Evolutionary conservation across 2,888 invertebrate species (phyloP).

Genomic region (Ephialtes manifestator): DNA sequence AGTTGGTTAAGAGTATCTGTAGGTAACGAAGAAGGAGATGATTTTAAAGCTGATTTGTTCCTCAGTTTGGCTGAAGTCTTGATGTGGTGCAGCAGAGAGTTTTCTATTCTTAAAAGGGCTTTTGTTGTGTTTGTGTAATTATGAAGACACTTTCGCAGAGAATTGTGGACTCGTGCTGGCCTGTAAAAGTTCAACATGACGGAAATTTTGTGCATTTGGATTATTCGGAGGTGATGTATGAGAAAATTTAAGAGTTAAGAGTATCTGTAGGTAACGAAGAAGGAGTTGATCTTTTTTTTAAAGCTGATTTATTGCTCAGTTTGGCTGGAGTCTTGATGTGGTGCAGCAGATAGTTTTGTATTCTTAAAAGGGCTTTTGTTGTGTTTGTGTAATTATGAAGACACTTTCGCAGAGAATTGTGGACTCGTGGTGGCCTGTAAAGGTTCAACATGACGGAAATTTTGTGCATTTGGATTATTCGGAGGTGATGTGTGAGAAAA

Average conservation of each 20-base stretch:
- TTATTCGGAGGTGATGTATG: conserved; percentile 17
- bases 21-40: background rate
- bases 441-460: background rate
- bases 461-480: conserved; percentile 22
- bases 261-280: background rate
- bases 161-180: conserved; percentile 4
- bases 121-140: background rate
- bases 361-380: background rate
- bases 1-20: conserved; percentile 9
- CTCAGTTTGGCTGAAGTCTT: conserved; percentile 27
- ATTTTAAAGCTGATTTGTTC: background rate
- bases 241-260: conserved; percentile 19
- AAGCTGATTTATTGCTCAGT: conserved; percentile 24
- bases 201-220: conserved; percentile 14
- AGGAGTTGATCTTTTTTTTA: background rate
- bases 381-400: conserved; percentile 8
- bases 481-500: conserved; percentile 9
- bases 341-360: background rate
- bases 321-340: conserved; percentile 5
- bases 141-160: conserved; percentile 12
- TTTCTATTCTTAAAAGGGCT: background rate
- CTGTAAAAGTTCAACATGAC: background rate
- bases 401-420: conserved; percentile 1
- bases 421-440: background rate
- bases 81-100: background rate